Evolutionary conservation across 92 coral and sea anemone genomes (phyloP).

Genomic region (Actinernus sp.): DNA sequence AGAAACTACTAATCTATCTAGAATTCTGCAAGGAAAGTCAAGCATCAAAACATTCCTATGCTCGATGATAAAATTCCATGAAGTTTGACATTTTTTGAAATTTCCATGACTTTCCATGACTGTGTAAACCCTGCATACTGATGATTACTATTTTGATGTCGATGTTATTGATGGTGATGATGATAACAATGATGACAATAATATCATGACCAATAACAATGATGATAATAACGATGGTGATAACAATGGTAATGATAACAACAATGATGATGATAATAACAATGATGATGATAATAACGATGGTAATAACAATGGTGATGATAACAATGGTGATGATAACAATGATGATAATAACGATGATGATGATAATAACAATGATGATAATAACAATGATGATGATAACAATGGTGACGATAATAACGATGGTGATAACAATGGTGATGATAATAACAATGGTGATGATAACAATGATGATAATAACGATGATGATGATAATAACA

Average conservation of each 20-base stretch:
- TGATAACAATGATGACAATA: constrained; percentile 1
- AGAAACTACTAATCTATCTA: too few species aligned
- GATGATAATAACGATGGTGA: constrained; percentile 1
- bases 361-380: constrained; percentile 1
- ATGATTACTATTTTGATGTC: background rate
- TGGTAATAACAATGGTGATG: constrained; percentile 1
- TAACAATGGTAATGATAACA: constrained; percentile 1
- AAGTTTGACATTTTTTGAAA: too few species aligned
- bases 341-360: constrained; percentile 1
- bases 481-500: too few species aligned
- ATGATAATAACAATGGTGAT: constrained; percentile 1
- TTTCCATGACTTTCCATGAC: too few species aligned
- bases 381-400: constrained; percentile 1
- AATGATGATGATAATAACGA: constrained; percentile 1
- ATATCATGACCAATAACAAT: too few species aligned
- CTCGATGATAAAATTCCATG: too few species aligned
- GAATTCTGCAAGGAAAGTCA: too few species aligned
- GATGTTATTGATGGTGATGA: background rate
- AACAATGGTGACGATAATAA: constrained; percentile 1
- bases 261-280: constrained; percentile 1
- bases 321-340: constrained; percentile 1
- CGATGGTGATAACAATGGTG: constrained; percentile 2
- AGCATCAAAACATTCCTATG: too few species aligned
- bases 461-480: constrained; percentile 1
- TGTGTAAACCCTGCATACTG: too few species aligned